phyloP scores from a whole-genome alignment of 2,797 vertebrate species.

The Coregonus sp. region DNA sequence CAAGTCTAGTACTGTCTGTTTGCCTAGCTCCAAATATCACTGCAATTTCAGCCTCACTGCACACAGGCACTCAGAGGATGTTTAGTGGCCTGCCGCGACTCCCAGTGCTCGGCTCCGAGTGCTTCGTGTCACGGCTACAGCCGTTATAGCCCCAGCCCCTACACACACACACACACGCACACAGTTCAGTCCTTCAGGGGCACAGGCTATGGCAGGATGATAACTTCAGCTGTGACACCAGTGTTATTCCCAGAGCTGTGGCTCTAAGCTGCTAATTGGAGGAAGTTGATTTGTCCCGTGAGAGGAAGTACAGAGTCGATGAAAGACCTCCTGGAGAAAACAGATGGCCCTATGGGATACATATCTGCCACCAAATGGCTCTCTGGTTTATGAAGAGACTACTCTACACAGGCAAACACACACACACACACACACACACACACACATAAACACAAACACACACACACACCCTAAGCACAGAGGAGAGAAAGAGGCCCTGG shows the following conservation, averaged over 20 bases:
- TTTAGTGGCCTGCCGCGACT: neutral
- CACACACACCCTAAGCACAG: neutral
- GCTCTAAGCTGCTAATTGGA: too few relatives aligned
- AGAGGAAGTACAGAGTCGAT: too few relatives aligned
- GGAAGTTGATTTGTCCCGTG: too few relatives aligned
- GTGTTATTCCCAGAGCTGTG: too few relatives aligned
- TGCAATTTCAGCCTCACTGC: too few relatives aligned
- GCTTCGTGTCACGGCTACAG: neutral
- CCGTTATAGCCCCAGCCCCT: neutral
- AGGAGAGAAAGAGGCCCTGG: neutral
- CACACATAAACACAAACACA: neutral
- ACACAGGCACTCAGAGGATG: neutral
- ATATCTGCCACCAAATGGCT: too few relatives aligned
- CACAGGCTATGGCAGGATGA: too few relatives aligned
- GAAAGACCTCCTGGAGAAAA: too few relatives aligned
- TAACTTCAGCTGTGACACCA: too few relatives aligned
- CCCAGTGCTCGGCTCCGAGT: neutral
- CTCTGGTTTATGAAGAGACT: neutral
- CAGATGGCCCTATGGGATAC: too few relatives aligned
- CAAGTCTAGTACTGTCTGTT: neutral
- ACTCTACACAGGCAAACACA: neutral
- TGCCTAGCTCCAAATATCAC: neutral
- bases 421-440: neutral
- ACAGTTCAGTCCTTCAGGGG: too few relatives aligned
- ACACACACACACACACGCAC: too few relatives aligned